These are phyloP conservation scores for Epizoanthus scotinus DNA, from an alignment of 92 coral and sea anemone species.

Conservation along the genomic window DNA sequence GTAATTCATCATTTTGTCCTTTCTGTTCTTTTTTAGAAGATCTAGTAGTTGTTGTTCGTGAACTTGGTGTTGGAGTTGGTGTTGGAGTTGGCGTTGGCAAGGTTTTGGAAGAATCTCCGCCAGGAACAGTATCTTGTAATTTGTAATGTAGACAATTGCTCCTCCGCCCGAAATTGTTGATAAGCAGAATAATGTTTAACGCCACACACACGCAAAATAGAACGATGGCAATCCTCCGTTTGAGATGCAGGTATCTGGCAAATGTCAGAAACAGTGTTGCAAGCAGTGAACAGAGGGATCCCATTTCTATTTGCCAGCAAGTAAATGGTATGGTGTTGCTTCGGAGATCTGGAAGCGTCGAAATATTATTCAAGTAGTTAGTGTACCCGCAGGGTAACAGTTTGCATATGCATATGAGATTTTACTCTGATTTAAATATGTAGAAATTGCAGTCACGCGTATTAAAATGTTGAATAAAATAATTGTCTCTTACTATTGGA, in stretches of 20 bases:
- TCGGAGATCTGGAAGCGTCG: no score
- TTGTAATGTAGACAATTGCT: not conserved
- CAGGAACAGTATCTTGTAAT: not conserved
- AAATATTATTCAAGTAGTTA: no score
- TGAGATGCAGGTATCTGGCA: not conserved
- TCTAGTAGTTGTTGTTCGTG: not conserved
- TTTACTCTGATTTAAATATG: no score
- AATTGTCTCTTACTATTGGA: no score
- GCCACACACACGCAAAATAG: not conserved
- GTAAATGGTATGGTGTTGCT: no score
- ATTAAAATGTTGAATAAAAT: no score
- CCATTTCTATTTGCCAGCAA: not conserved
- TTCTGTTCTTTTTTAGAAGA: not conserved
- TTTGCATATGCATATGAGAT: no score
- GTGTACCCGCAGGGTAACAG: no score
- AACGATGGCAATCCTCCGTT: not conserved
- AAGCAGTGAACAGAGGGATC: no score
- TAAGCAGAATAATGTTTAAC: not conserved
- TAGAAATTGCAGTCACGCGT: no score
- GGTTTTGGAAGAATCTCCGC: not conserved
- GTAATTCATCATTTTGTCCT: not conserved
- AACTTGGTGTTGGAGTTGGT: not conserved
- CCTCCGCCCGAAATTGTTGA: not conserved
- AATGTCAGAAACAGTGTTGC: not conserved
- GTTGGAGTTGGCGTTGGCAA: not conserved